Base-by-base conservation (phyloP, 2,888 invertebrate species). In the Perithous albicinctus region DNA sequence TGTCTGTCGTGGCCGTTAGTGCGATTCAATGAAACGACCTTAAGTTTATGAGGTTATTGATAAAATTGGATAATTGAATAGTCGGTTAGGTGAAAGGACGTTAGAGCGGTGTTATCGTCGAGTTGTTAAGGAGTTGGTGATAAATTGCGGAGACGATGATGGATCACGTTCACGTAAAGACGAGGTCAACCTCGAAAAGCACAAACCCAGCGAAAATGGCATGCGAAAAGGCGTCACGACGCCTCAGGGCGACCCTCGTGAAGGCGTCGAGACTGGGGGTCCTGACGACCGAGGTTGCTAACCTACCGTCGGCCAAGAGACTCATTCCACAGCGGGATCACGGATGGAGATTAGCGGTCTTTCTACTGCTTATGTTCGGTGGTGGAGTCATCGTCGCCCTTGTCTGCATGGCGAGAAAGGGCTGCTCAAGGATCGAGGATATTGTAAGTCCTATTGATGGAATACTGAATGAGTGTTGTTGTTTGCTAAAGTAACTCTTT, bases 361-460 rank as follows among this genome's bases (percentile, higher is more conserved):
- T 92, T 72, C 87, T 92, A 6, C 86, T 91, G 15, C 89, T 92
- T 20, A 91, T 92, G 91, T 89, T 92, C 75, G 90, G 90, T 8
- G 92, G 91, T 2, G 91, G 90, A 6, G 88, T 92, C 63, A 90
- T 92, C 86, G 91, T 92, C 75, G 91, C 90, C 12, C 88, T 92
- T 32, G 89, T 91, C 56, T 92, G 92, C 86, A 91, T 90, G 64
- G 88, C 90, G 74, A 90, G 90, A 78, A 90, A 89, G 85, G 91
- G 91, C 51, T 92, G 92, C 86, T 89, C 92, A 63, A 90, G 91
- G 72, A 89, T 92, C 82, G 92, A 92, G 83, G 92, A 92, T 26
- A 92, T 92, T 63, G 92, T 92, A 84, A 92, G 92, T 23, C 1
- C 8, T 23, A 54, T 0, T 26, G 7, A 4, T 54, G 5, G n/a